Evolutionary conservation across 2,888 invertebrate genomes (phyloP), one percentile per base, ranked within the genome.

Genomic region (Tetheella fluctuosa): DNA sequence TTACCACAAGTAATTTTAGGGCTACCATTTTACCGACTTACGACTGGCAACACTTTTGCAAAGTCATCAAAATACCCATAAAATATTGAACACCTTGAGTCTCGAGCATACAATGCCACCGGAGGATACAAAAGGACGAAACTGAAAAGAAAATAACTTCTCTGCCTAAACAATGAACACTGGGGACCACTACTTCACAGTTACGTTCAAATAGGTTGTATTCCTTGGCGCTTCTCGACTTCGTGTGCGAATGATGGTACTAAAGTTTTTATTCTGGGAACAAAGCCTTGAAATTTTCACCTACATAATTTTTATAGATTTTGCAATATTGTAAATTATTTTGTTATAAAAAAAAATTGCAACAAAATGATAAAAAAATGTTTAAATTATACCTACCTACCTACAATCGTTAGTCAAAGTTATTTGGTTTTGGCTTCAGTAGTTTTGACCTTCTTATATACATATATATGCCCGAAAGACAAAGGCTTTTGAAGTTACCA

Each of bases 81-180:
- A 48, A 42, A 17, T 42, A 42, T 42, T 42, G 17, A 48, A 17
- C 48, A 48, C 8, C 48, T 48, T 7, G 48, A 48, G 10, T 13
- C 34, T 30, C 10, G 30, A 5, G 20, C 48, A 15, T 15, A 48
- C 48, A 48, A 48, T 48, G 20, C 17, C 48, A 48, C 20, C 10
- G 10, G 20, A 20, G 17, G 48, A 17, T 48, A 48, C 10, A 48
- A 39, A 48, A 48, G 48, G 48, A 48, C 20, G 20, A 48, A 42
- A 48, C 48, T 48, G 20, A 48, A 48, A 48, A 48, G 48, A 48
- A 48, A 48, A 48, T 48, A 42, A 17, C n/a, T 42, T 48, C n/a
- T 48, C 2, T 2, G 17, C 15, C 48, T n/a, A 48, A 48, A 48
- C 48, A 48, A 48, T 20, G 20, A 48, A 48, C 20, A 48, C 48